A percentile compares a stretch with the other conserved stretches of the same genome.
These are phyloP conservation scores for Clarias pachynema DNA, from an alignment of 2,797 vertebrate species.

Conservation along the genomic window DNA sequence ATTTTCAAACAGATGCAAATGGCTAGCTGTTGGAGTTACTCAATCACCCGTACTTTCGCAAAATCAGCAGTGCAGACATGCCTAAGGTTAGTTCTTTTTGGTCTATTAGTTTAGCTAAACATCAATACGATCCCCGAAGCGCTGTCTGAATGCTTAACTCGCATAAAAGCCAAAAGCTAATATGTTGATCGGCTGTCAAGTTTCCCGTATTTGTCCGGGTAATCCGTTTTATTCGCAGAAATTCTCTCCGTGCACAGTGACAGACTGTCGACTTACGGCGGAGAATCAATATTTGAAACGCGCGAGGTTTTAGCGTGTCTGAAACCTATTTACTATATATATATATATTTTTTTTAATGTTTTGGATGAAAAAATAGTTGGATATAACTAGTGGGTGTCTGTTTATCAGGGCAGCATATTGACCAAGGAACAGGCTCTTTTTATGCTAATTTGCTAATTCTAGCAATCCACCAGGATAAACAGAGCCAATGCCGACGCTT, in stretches of 20 bases:
- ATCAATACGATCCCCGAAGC: conserved; percentile 31
- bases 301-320: background rate
- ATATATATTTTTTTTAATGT: too few species aligned
- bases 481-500: background rate
- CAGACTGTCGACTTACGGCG: conserved; percentile 26
- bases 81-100: conserved; percentile 39
- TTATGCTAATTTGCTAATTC: background rate
- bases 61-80: conserved; percentile 29
- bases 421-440: background rate
- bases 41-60: background rate
- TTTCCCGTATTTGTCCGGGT: conserved; percentile 35
- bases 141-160: conserved; percentile 41
- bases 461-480: background rate
- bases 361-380: background rate
- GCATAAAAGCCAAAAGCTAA: conserved; percentile 41
- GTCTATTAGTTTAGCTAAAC: conserved; percentile 36
- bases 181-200: conserved; percentile 27
- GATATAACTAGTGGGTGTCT: background rate
- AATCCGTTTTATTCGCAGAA: conserved; percentile 37
- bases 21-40: background rate
- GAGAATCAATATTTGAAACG: conserved; percentile 20
- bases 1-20: conserved; percentile 19
- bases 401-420: background rate
- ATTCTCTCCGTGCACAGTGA: conserved; percentile 27
- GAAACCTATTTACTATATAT: background rate